Evolutionary conservation across 2,797 vertebrate species (phyloP), one percentile per base, ranked within the genome.

Genomic region (Apogon hyalosoma): DNA sequence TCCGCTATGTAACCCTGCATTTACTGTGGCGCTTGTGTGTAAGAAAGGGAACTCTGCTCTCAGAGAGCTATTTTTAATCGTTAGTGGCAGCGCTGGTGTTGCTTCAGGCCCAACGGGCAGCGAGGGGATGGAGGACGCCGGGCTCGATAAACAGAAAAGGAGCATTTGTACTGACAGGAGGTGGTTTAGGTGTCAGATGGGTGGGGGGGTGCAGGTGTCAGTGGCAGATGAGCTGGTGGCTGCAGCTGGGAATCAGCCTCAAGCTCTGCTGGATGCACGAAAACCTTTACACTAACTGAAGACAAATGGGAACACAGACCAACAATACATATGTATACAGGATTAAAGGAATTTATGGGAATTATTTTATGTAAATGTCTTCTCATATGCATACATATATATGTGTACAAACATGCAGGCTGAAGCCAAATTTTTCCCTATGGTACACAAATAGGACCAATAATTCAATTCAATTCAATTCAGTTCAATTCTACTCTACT

Each of bases 1-100:
- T 85, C 77, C 31, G 47, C 73, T 51, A 54, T 40, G 49, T 54
- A 80, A 69, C 61, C 54, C 67, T 69, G 50, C 66, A 59, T 86
- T 72, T 75, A 83, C 18, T 57, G 62, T 31, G 56, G 67, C 45
- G 53, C 40, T 65, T 60, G 68, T 79, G 79, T 50, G 73, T 16
- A 70, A 71, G 76, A 62, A 73, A 78, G 75, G 77, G 63, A 75
- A 77, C 63, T 77, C 67, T 75, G 69, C 79, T 83, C 75, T 73
- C 63, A 43, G 38, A 40, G 63, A 76, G 76, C 78, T 91, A 90
- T 91, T 88, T 92, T 75, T 87, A 89, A 75, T 46, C 70, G 63
- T 57, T 3, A 0, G 61, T 52, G 59, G 52, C 46, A 50, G 54
- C 0, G 12, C 15, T 24, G 33, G 41, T 40, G 50, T 52, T 54